These are phyloP conservation scores for Salvator merianae DNA, from an alignment of 2,113 vertebrate species.

Conservation along the genomic window DNA sequence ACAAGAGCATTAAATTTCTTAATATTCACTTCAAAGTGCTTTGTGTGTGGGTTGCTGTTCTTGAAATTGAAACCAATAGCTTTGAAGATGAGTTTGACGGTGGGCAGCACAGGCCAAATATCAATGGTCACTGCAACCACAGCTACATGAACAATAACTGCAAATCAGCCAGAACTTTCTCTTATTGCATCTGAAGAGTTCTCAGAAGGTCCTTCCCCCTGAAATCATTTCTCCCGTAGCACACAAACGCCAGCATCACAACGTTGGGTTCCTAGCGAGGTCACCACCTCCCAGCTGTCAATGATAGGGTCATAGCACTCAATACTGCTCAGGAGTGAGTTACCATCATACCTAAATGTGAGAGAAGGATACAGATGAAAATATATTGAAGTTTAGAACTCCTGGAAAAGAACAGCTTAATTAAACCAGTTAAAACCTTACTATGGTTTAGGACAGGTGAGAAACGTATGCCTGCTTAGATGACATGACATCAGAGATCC, in stretches of 20 bases:
- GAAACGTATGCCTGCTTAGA: background rate
- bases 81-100: slow-evolving; percentile 46
- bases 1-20: slow-evolving; percentile 47
- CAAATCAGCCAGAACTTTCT: slow-evolving; percentile 60
- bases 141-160: slow-evolving; percentile 65
- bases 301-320: slow-evolving; percentile 98
- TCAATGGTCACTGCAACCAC: slow-evolving; percentile 61
- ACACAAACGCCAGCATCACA: slow-evolving; percentile 98
- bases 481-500: background rate
- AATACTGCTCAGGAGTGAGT: slow-evolving; percentile 96
- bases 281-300: slow-evolving; percentile 98
- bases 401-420: background rate
- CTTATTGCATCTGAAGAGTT: slow-evolving; percentile 6
- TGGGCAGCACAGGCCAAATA: slow-evolving; percentile 65
- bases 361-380: slow-evolving; percentile 41
- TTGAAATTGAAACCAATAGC: slow-evolving; percentile 31
- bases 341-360: slow-evolving; percentile 89
- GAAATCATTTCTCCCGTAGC: slow-evolving; percentile 91
- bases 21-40: slow-evolving; percentile 15
- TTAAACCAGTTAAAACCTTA: background rate
- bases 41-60: slow-evolving; percentile 32
- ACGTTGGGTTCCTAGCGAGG: slow-evolving; percentile 97
- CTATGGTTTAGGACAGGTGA: background rate
- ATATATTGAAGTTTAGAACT: background rate
- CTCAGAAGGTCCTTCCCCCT: background rate